Evolutionary conservation across 2,113 vertebrate species (phyloP), one percentile per base, ranked within the genome.

Genomic region (Lophotis ruficrista): DNA sequence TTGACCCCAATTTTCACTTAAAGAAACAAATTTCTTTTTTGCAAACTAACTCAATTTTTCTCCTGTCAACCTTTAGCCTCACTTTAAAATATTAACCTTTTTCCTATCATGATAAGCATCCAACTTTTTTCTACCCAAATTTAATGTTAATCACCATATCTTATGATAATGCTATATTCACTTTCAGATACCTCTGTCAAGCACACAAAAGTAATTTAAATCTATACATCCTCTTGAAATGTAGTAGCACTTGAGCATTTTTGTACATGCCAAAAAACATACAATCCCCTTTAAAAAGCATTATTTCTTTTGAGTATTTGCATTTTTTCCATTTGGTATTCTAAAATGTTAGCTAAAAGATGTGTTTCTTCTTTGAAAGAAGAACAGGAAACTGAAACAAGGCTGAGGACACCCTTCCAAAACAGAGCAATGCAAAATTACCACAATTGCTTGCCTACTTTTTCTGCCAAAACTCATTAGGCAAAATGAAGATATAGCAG

Each of bases 21-120:
- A 97, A 98, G 98, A 98, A 98, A 98, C 98, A 98, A 98, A 98
- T 98, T 98, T 98, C 95, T 97, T 95, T 97, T 98, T 98, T 96
- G 96, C 97, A 98, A 98, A 98, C 98, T 98, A 98, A 98, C 97
- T 98, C 97, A 97, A 98, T 98, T 98, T 98, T 98, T 98, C 98
- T 98, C 96, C 97, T 98, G 98, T 98, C 98, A 98, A 98, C 98
- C 97, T 98, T 98, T 98, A 97, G 92, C 97, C 97, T 96, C 83
- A 78, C 94, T 98, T 98, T 98, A 97, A 98, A 98, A 98, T 98
- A 98, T 98, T 98, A 98, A 98, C 98, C 97, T 98, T 97, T 97
- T 96, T 96, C 80, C 92, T 90, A 96, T 93, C 94, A 94, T 71
- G 88, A 97, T 96, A 98, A 95, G 97, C 96, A 97, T 93, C 89